phyloP scores from a whole-genome alignment of 1,140 invertebrate genomes.

The Panulirus ornatus region DNA sequence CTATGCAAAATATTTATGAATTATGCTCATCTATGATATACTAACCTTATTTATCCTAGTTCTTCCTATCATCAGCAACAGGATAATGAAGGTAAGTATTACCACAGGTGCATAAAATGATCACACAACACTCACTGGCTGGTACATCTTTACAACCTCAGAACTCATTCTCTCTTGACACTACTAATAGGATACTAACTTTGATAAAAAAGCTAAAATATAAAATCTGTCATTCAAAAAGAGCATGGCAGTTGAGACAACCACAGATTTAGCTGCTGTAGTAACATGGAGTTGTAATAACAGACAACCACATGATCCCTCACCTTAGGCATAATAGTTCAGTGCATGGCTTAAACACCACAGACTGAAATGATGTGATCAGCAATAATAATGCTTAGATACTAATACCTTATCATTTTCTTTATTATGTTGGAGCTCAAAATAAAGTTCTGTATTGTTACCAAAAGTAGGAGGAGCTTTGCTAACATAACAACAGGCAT shows the following conservation, averaged over 20 bases:
- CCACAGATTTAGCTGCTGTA: slow-evolving; percentile 44
- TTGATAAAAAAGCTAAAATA: slow-evolving; percentile 56
- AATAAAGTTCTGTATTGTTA: not conserved
- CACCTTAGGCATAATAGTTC: slow-evolving; percentile 41
- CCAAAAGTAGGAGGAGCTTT: slow-evolving; percentile 9
- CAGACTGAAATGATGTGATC: slow-evolving; percentile 39
- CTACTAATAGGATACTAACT: slow-evolving; percentile 40
- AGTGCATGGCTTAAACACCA: slow-evolving; percentile 20
- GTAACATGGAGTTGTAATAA: slow-evolving; percentile 47
- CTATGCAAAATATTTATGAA: not conserved
- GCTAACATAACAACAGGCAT: slow-evolving; percentile 17
- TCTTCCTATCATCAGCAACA: not conserved
- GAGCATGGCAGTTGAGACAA: slow-evolving; percentile 58
- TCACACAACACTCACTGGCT: slow-evolving; percentile 43
- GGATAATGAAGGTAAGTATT: not conserved
- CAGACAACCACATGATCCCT: slow-evolving; percentile 21
- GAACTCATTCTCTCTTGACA: slow-evolving; percentile 39
- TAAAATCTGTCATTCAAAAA: slow-evolving; percentile 59
- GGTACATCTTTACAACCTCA: slow-evolving; percentile 56
- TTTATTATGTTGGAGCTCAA: not conserved
- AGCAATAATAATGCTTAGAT: slow-evolving; percentile 26
- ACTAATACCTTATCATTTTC: slow-evolving; percentile 21
- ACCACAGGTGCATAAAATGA: slow-evolving; percentile 27
- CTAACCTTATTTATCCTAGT: not conserved
- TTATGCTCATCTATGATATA: not conserved